phyloP scores from a whole-genome alignment of 1,140 invertebrate genomes.

The Drosophila trapezifrons region DNA sequence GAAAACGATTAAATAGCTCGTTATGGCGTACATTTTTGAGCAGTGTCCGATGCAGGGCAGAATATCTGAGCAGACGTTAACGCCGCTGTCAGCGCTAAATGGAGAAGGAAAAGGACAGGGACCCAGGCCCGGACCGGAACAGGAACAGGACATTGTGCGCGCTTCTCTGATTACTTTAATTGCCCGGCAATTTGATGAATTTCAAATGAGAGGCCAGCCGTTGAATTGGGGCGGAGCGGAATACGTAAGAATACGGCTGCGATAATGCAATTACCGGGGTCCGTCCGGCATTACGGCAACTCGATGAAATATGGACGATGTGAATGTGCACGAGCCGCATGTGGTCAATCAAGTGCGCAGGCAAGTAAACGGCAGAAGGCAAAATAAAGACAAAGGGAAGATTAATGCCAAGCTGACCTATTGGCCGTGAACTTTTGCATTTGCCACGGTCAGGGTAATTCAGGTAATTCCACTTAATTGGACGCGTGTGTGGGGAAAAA shows the following conservation, averaged over 20 bases:
- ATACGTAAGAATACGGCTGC: slow-evolving; percentile 6
- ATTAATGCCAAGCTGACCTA: slow-evolving; percentile 53
- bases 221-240: slow-evolving; percentile 12
- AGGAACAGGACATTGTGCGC: slow-evolving; percentile 17
- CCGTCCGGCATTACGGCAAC: slow-evolving; percentile 29
- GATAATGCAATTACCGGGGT: slow-evolving; percentile 54
- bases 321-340: slow-evolving; percentile 2
- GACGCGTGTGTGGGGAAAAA: slow-evolving; percentile 17
- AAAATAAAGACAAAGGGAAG: slow-evolving; percentile 12
- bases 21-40: neutral
- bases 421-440: slow-evolving; percentile 72
- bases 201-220: slow-evolving; percentile 39
- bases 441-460: slow-evolving; percentile 42
- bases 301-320: neutral
- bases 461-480: slow-evolving; percentile 58
- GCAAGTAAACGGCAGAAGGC: neutral
- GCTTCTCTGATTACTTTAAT: slow-evolving; percentile 59
- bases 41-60: neutral
- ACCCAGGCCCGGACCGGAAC: neutral
- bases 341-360: slow-evolving; percentile 37
- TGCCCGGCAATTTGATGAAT: slow-evolving; percentile 56
- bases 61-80: neutral
- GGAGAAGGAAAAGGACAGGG: neutral
- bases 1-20: too few relatives aligned
- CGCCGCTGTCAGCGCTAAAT: neutral